Evolutionary conservation across 2,113 vertebrate genomes (phyloP), one percentile per base, ranked within the genome.

Genomic region (Microcebus jonahi): DNA sequence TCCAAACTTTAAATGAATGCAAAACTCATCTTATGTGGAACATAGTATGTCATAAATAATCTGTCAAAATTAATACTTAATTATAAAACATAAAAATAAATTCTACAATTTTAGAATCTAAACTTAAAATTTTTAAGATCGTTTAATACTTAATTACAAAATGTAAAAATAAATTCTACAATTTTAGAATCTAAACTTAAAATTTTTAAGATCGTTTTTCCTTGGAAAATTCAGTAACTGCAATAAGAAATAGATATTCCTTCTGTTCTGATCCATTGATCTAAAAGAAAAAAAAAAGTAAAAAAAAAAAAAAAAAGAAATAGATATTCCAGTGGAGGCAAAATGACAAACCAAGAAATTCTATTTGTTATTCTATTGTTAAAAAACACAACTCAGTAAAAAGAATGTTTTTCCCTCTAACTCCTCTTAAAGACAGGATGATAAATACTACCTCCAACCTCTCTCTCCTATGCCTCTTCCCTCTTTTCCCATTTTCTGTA

Each of bases 211-310:
- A 92, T 20, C 23, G 81, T 20, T 90, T 93, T 88, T 75, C 45
- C 84, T 92, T 94, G 67, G 23, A 83, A 97, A 95, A 88, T 45
- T 88, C 25, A 85, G 53, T 67, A n/a, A 53, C 75, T 53, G 42
- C 48, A 67, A 50, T 11, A 87, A 79, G 70, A 87, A 94, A 95
- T 0, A 91, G 67, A 88, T 25, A 96, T 77, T 87, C 63, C 36
- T n/a, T n/a, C n/a, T n/a, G n/a, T n/a, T n/a, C n/a, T n/a, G n/a
- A n/a, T n/a, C n/a, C n/a, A n/a, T n/a, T n/a, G n/a, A n/a, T n/a
- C n/a, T n/a, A n/a, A n/a, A n/a, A n/a, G n/a, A n/a, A n/a, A n/a
- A n/a, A n/a, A n/a, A n/a, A n/a, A n/a, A n/a, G n/a, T n/a, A n/a
- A n/a, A n/a, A n/a, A n/a, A n/a, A n/a, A n/a, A n/a, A n/a, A n/a